Evolutionary conservation across 1,140 invertebrate genomes (phyloP), one percentile per base, ranked within the genome.

Genomic region (fruit fly (Drosophila melanogaster)): DNA sequence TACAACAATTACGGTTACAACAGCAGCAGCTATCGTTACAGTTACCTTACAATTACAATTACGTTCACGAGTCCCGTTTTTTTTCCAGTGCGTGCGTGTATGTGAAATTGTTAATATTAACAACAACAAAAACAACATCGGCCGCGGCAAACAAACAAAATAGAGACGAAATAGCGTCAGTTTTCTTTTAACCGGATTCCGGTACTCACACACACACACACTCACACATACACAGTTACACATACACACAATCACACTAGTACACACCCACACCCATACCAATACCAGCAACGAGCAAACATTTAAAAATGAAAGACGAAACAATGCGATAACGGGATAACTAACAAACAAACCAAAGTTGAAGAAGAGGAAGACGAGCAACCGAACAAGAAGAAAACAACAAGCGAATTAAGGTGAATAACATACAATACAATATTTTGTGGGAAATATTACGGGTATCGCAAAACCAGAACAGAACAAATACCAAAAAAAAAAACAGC

Each of bases 41-140:
- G 51, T 56, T 79, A 57, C 47, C 40, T 53, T 66, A 54, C 15
- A 54, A 47, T 33, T 70, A 40, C 40, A 51, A 55, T 50, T 37
- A 49, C 44, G 51, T 57, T 71, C 17, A 55, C 22, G 38, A 56
- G 24, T 56, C 37, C 22, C 54, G 50, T 38, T 74, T 85, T 85
- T 85, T 85, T 86, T 86, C 60, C 56, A 87, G 81, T 84, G 81
- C 81, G 77, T 73, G 67, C 51, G 67, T 60, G 55, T 78, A 60
- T 50, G 76, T 59, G 75, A 43, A 71, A 44, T 44, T 46, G n/a
- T 38, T 40, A 50, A 50, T 41, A 67, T 41, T 37, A 64, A 30
- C 26, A 50, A 50, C 24, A 33, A 33, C n/a, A 50, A 14, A 4
- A 19, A 7, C 41, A 19, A 43, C 30, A 30, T 30, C 30, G 30